Conservation (phyloP, 2,113 vertebrate species). For the Lamprotornis superbus region DNA sequence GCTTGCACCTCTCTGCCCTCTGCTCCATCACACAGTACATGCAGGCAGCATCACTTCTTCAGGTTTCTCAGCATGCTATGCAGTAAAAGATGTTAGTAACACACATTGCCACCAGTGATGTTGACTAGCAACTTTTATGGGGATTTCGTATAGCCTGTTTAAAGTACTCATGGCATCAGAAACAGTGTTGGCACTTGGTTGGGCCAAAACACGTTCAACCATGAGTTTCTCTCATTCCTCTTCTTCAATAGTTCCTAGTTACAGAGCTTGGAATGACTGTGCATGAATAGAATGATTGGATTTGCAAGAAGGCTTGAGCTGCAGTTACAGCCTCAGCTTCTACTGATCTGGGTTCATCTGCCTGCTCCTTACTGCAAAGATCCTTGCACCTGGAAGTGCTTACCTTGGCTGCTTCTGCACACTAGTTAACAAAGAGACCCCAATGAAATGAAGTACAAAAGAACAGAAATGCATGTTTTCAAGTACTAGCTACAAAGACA, state of each 20-base stretch:
- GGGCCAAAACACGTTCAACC: background rate
- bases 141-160: background rate
- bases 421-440: background rate
- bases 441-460: background rate
- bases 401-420: background rate
- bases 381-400: background rate
- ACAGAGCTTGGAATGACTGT: background rate
- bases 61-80: background rate
- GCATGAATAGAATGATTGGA: background rate
- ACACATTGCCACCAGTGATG: background rate
- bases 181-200: background rate
- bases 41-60: background rate
- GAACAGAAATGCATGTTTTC: background rate
- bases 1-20: background rate
- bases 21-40: accelerated
- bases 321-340: background rate
- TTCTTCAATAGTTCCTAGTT: background rate
- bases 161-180: background rate
- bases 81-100: background rate
- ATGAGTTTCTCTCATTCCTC: background rate
- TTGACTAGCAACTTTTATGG: background rate
- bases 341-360: background rate
- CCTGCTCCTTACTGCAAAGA: background rate
- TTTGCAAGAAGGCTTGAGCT: background rate
- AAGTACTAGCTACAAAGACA: background rate